Base-by-base conservation (phyloP, 2,888 invertebrate genomes). In the Aporophyla lueneburgensis region DNA sequence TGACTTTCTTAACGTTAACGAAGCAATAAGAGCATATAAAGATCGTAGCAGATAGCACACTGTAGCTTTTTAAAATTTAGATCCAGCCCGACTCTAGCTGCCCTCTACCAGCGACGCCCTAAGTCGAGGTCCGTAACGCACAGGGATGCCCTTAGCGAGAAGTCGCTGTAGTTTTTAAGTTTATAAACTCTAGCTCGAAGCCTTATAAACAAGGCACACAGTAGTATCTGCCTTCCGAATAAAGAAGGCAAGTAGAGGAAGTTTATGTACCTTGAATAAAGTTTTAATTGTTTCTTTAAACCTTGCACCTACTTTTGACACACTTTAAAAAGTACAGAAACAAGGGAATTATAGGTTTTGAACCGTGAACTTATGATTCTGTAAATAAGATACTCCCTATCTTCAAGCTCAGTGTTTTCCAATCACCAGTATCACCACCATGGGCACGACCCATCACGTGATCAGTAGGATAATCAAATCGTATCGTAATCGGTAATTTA, bases 401-500 rank as follows among this genome's bases (percentile, higher is more conserved):
- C 16, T 2, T 40, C 7, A 33, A 49, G 3, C 9, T 49, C 12
- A 21, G 14, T 58, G 12, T 43, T 14, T 21, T 51, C n/a, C 33
- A 58, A 74, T 66, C 63, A 69, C 14, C 61, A 61, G 27, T 54
- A 78, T 24, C 63, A 69, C 14, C 61, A 61, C 33, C 58, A 78
- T 24, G 58, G 24, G 0, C 49, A 33, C 27, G 16, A 61, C 10
- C 14, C 12, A 49, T 76, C 76, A 73, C 72, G 68, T 77, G 69
- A 81, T 63, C 61, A 53, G 1, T 59, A 24, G 21, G 33, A 74
- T 61, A 71, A 73, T 83, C 66, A 70, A 53, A 62, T 71, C 51
- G 58, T 81, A 71, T 83, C 76, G 65, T 78, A 84, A 88, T 86
- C 76, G 71, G 21, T 81, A 73, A 82, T 76, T 78, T 83, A 83